phyloP scores from a whole-genome alignment of 2,113 vertebrate species.

The Saccopteryx bilineata region DNA sequence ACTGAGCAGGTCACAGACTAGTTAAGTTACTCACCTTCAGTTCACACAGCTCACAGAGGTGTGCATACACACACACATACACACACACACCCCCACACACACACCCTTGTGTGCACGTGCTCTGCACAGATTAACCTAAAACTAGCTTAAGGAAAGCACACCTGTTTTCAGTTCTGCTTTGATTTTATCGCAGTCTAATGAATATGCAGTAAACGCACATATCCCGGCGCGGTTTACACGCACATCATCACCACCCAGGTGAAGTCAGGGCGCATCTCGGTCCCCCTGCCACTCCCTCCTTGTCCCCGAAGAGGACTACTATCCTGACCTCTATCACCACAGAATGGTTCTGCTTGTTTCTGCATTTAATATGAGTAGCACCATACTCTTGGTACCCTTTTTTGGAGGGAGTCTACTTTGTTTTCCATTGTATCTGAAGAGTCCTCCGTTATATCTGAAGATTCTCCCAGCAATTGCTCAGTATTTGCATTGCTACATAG shows the following conservation, averaged over 20 bases:
- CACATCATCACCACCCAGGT: too few species aligned
- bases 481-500: too few species aligned
- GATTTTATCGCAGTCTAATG: not conserved
- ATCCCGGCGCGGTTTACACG: accelerated
- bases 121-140: not conserved
- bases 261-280: not conserved
- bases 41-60: not conserved
- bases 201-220: not conserved
- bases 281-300: not conserved
- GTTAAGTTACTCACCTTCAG: not conserved
- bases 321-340: not conserved
- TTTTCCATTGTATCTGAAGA: not conserved
- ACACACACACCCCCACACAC: not conserved
- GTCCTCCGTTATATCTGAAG: not conserved
- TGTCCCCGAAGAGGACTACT: not conserved
- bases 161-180: not conserved
- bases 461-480: not conserved
- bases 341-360: not conserved
- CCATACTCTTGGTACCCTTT: not conserved
- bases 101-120: not conserved
- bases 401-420: not conserved
- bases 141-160: not conserved
- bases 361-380: not conserved
- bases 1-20: not conserved
- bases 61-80: accelerated